A percentile compares a stretch with the other conserved stretches of the same genome.
Conservation (phyloP, 2,113 vertebrate genomes). For the Phainopepla nitens region DNA sequence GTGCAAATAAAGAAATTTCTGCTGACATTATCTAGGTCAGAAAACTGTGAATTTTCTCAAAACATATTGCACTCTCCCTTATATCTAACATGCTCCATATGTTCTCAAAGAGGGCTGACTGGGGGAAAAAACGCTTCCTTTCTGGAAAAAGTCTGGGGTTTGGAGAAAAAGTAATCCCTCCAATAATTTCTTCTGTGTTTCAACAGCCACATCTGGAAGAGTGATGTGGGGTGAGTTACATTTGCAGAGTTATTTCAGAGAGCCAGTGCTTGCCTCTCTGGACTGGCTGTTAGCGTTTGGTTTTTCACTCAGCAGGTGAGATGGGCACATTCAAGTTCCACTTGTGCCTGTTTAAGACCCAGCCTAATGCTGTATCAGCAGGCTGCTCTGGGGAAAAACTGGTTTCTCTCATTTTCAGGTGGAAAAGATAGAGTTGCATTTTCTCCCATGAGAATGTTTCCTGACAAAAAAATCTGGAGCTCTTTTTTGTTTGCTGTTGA, state of each 20-base stretch:
- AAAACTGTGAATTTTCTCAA: slow-evolving; percentile 32
- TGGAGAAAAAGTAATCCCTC: neutral
- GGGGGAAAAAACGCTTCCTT: neutral
- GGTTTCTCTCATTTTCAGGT: neutral
- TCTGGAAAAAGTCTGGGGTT: neutral
- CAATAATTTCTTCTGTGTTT: neutral
- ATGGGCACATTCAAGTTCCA: neutral
- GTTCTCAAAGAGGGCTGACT: neutral
- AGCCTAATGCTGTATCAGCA: neutral
- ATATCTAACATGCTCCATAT: neutral
- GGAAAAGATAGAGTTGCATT: neutral
- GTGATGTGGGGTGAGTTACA: neutral
- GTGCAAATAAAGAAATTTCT: neutral
- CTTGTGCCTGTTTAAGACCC: neutral
- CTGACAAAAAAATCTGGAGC: neutral
- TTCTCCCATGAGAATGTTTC: neutral
- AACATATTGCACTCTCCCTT: neutral
- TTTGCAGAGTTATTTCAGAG: neutral
- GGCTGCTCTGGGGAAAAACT: neutral
- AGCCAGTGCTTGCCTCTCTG: neutral
- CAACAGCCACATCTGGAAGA: neutral
- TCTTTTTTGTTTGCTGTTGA: neutral
- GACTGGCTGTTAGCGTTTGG: neutral
- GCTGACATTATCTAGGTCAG: slow-evolving; percentile 4
- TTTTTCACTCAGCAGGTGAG: neutral